Conservation (phyloP, 2,888 invertebrate genomes). For the Orthosia gothica region DNA sequence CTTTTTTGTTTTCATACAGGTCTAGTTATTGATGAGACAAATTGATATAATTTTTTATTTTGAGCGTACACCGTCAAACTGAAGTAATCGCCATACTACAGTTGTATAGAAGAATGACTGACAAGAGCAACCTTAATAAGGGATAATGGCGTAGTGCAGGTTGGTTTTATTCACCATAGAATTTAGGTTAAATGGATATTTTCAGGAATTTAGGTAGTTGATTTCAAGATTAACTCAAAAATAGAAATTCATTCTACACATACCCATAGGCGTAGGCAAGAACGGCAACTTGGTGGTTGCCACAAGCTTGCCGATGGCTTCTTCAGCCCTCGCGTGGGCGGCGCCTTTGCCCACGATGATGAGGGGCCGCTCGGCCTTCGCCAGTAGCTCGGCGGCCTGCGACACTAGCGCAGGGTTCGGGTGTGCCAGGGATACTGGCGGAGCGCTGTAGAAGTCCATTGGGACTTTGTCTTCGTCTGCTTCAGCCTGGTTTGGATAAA, state of each 20-base stretch:
- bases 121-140: too few relatives aligned
- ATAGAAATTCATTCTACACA: slow-evolving; percentile 32
- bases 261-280: slow-evolving; percentile 98
- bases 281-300: slow-evolving; percentile 95
- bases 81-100: too few relatives aligned
- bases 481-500: slow-evolving; percentile 76
- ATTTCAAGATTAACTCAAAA: too few relatives aligned
- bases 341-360: slow-evolving; percentile 98
- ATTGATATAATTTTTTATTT: too few relatives aligned
- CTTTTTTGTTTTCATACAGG: too few relatives aligned
- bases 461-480: slow-evolving; percentile 86
- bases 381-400: slow-evolving; percentile 93
- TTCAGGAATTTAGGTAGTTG: too few relatives aligned
- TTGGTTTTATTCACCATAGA: too few relatives aligned
- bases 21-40: too few relatives aligned
- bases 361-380: slow-evolving; percentile 95
- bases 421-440: slow-evolving; percentile 93
- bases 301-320: slow-evolving; percentile 93
- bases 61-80: too few relatives aligned
- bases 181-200: too few relatives aligned
- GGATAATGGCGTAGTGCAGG: too few relatives aligned
- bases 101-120: too few relatives aligned
- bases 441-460: slow-evolving; percentile 87
- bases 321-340: slow-evolving; percentile 95
- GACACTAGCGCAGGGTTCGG: slow-evolving; percentile 94